Evolutionary conservation across 2,113 vertebrate genomes (phyloP).

Genomic region (Pseudonaja textilis): DNA sequence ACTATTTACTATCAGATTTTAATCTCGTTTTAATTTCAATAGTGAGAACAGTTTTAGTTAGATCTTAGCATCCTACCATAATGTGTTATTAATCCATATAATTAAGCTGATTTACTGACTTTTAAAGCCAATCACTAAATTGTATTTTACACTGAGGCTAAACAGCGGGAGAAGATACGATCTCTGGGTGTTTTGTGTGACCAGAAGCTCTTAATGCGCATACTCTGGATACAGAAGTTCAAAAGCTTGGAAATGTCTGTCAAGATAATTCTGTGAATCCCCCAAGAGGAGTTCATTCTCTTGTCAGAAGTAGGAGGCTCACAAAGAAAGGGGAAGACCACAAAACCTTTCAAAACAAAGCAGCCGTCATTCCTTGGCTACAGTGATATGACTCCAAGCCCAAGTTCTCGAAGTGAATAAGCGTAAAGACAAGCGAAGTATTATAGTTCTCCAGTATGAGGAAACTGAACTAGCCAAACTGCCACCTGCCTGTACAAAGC

Average conservation of each 20-base stretch:
- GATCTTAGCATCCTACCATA: neutral
- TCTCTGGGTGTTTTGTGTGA: neutral
- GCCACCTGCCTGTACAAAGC: conserved; percentile 3
- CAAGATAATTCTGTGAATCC: neutral
- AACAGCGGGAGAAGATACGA: neutral
- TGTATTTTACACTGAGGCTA: neutral
- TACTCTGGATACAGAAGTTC: neutral
- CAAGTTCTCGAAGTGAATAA: neutral
- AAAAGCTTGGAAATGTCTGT: accelerated
- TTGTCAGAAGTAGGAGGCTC: neutral
- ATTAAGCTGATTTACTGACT: neutral
- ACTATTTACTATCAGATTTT: neutral
- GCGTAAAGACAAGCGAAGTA: accelerated
- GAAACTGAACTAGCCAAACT: accelerated
- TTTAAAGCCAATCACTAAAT: neutral
- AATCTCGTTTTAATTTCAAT: neutral
- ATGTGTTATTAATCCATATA: neutral
- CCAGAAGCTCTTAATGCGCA: neutral
- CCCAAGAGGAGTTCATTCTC: neutral
- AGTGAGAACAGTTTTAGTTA: neutral
- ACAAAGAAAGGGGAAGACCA: neutral
- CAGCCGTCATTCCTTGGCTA: neutral
- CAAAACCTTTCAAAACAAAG: conserved; percentile 11
- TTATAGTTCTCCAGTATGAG: neutral
- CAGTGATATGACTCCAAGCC: neutral